Evolutionary conservation across 2,888 invertebrate species (phyloP), one percentile per base, ranked within the genome.

Genomic region (Euzophera pinguis): DNA sequence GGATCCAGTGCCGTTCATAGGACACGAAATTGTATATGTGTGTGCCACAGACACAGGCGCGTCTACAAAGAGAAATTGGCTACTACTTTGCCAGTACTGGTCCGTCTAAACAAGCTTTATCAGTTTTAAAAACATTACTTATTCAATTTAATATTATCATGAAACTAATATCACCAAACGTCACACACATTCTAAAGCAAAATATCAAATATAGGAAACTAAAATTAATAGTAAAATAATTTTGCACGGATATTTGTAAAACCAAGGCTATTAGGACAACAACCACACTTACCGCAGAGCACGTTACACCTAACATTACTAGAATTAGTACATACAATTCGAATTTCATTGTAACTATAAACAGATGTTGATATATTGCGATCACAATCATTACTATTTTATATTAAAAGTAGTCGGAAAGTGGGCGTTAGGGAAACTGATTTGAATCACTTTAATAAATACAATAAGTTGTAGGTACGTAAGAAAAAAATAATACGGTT

Each of bases 211-310:
- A 45, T 32, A 45, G 32, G 45, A 13, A 45, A 32, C 14, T 32
- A 17, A 41, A 17, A 41, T 17, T 45, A 45, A 34, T 29, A 32
- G 32, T 3, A 14, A 45, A 45, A 45, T 45, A 32, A 45, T 45
- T n/a, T 45, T 10, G 27, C 27, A 27, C 48, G 13, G 17, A 38
- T 48, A 48, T 48, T 48, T 38, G 27, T 48, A 27, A 48, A 38
- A 48, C 42, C 39, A 22, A 39, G 32, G 52, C 52, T 35, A 52
- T 55, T 52, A 52, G 43, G 48, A 49, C 41, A 39, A 34, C 22
- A 42, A 16, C 52, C 38, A 37, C 39, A 22, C 53, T 56, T 45
- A 56, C 56, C 51, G 39, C 35, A 51, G 39, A 43, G 10, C 14
- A 48, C 29, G 37, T 47, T 35, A 51, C 39, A 45, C 41, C 16